Conservation (phyloP, 2,797 vertebrate genomes). For the Prunella strophiata region DNA sequence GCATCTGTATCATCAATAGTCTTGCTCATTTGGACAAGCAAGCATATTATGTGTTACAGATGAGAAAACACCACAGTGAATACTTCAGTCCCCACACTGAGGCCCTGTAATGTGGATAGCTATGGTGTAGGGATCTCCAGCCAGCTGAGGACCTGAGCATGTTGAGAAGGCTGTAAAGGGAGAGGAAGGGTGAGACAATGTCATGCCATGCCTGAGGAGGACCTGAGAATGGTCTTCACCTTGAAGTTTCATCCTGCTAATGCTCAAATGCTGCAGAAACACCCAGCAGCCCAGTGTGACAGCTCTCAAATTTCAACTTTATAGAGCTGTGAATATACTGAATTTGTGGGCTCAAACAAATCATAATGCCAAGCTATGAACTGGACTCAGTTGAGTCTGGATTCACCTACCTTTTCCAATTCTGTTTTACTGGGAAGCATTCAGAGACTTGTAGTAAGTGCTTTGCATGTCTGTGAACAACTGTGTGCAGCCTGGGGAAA, state of each 20-base stretch:
- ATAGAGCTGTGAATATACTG: neutral
- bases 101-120: neutral
- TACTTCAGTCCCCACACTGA: neutral
- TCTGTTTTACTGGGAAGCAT: neutral
- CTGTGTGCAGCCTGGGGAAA: neutral
- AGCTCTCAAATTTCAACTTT: neutral
- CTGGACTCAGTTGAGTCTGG: neutral
- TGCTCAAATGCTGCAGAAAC: neutral
- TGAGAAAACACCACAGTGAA: neutral
- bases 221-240: neutral
- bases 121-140: neutral
- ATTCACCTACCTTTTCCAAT: neutral
- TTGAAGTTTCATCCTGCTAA: neutral
- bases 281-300: neutral
- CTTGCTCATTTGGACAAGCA: neutral
- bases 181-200: neutral
- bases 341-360: neutral
- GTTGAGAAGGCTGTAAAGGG: neutral
- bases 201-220: neutral
- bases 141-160: neutral
- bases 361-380: neutral
- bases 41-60: neutral
- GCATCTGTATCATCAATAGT: neutral
- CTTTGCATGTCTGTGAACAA: accelerated
- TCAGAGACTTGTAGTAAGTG: neutral